These are phyloP conservation scores for Brachyhypopomus gauderio DNA, from an alignment of 2,113 vertebrate species.

Conservation along the genomic window DNA sequence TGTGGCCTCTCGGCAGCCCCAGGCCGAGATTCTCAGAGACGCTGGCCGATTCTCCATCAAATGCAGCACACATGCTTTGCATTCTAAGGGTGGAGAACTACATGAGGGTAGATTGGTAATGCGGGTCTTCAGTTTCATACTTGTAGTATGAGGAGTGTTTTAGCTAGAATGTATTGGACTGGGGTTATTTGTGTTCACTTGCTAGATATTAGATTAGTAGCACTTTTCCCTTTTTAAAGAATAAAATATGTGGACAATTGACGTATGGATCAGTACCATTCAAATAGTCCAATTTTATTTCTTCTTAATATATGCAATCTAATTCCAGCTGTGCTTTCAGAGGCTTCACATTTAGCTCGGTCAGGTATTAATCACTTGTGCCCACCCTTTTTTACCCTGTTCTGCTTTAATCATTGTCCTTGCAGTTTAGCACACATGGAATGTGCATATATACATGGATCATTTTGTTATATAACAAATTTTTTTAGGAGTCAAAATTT, in stretches of 20 bases:
- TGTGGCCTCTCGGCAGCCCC: constrained; percentile 31
- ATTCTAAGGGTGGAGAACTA: not conserved
- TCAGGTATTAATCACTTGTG: not conserved
- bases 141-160: not conserved
- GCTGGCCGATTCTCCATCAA: constrained; percentile 19
- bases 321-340: not conserved
- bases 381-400: not conserved
- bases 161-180: too few species aligned
- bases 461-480: not conserved
- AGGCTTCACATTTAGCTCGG: not conserved
- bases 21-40: constrained; percentile 20
- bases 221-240: too few species aligned
- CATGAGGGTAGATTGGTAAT: too few species aligned
- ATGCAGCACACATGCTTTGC: not conserved
- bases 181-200: too few species aligned
- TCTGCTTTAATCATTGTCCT: not conserved
- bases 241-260: too few species aligned
- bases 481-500: too few species aligned
- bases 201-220: too few species aligned
- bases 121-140: not conserved
- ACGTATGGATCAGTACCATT: not conserved
- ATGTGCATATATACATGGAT: not conserved
- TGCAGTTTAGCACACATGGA: not conserved
- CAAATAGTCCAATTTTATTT: not conserved
- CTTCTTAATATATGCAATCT: not conserved